These are phyloP conservation scores for Silurus asotus DNA, from an alignment of 2,113 vertebrate species.

Conservation along the genomic window DNA sequence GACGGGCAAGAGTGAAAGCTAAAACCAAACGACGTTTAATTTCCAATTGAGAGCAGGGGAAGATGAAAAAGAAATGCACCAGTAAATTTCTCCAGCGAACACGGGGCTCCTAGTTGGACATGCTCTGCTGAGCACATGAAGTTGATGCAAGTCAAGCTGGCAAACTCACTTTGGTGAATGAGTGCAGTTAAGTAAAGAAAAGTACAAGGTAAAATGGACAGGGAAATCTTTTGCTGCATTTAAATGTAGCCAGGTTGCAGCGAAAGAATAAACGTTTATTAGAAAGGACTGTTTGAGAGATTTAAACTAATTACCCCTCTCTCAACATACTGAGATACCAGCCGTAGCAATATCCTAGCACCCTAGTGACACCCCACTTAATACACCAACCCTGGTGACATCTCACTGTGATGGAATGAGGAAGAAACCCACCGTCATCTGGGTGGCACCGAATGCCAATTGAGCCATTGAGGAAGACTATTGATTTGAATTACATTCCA, in stretches of 20 bases:
- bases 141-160: slow-evolving; percentile 47
- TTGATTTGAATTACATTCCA: not conserved
- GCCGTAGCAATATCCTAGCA: too few relatives aligned
- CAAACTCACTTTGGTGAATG: slow-evolving; percentile 28
- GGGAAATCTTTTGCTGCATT: not conserved
- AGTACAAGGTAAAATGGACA: slow-evolving; percentile 36
- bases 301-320: not conserved
- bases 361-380: not conserved
- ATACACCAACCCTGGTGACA: not conserved
- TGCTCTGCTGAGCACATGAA: slow-evolving; percentile 21
- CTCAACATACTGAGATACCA: not conserved
- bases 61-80: slow-evolving; percentile 49
- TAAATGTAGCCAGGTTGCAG: slow-evolving; percentile 19
- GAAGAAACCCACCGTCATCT: too few relatives aligned
- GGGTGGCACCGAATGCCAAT: too few relatives aligned
- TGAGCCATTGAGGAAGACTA: too few relatives aligned
- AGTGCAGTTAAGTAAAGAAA: slow-evolving; percentile 12
- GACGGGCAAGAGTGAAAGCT: slow-evolving; percentile 50
- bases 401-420: too few relatives aligned
- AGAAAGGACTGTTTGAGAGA: not conserved
- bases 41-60: slow-evolving; percentile 48
- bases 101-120: slow-evolving; percentile 18
- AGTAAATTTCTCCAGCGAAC: not conserved
- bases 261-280: not conserved
- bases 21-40: slow-evolving; percentile 54